Base-by-base conservation (phyloP, 2,888 invertebrate genomes). In the Agrotis exclamationis region DNA sequence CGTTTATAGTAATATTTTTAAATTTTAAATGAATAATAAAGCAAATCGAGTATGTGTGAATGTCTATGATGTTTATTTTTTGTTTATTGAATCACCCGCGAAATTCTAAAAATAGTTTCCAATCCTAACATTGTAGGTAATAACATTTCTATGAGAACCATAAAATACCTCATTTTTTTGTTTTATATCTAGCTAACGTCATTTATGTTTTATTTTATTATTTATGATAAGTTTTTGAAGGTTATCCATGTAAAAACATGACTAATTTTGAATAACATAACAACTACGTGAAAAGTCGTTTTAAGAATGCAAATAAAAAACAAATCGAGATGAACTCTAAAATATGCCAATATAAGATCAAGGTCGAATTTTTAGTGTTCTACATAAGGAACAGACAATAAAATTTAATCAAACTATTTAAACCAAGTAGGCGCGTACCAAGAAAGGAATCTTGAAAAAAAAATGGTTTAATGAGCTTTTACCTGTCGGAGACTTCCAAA, bases 311-410 rank as follows among this genome's bases (percentile, higher is more conserved):
- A 33, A 63, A 70, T 48, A 59, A 54, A 68, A 74, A 64, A 50
- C 45, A 14, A 48, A 63, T 64, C n/a, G 28, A 24, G 2, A 51
- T 75, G 58, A 75, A 81, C 66, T 82, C 39, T 53, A 60, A 78
- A 69, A 69, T 50, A 80, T 73, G 28, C 24, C 51, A 67, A 58
- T 70, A 45, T 44, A 39, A 71, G 78, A 83, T 79, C 79, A 83
- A 80, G 76, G 80, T 66, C 70, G 48, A 63, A 74, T 50, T 24
- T 54, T 50, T 70, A 59, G 62, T 76, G 69, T 82, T 76, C 70
- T 68, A 64, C 67, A 83, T 86, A 84, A 83, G 79, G 74, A 79
- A 68, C 70, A 22, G 16, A 50, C 48, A 24, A 77, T 82, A 56
- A 74, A 79, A 79, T 54, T 75, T 71, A 33, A 70, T 73, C n/a